phyloP scores from a whole-genome alignment of 2,888 invertebrate genomes.

The Acrobasis consociella region DNA sequence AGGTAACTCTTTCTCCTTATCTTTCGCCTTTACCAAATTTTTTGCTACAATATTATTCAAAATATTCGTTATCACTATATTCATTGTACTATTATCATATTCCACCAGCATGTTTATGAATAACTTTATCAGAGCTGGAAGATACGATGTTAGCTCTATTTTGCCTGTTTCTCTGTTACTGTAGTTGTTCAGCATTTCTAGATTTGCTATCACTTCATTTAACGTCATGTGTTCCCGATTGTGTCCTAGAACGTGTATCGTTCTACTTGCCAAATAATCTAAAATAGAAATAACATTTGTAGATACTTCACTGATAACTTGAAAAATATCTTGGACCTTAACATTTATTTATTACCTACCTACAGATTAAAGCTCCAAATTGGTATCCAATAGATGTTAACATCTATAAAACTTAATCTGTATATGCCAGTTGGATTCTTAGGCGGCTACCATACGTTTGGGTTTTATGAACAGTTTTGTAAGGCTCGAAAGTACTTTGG shows the following conservation, averaged over 20 bases:
- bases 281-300: constrained; percentile 38
- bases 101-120: constrained; percentile 60
- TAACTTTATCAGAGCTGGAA: constrained; percentile 52
- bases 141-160: constrained; percentile 45
- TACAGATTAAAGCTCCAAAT: constrained; percentile 25
- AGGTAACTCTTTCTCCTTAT: constrained; percentile 29
- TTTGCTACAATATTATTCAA: constrained; percentile 59
- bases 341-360: constrained; percentile 26
- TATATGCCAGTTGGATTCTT: constrained; percentile 10
- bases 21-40: constrained; percentile 39
- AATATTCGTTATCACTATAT: constrained; percentile 60
- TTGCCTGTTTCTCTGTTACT: constrained; percentile 49
- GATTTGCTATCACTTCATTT: constrained; percentile 58
- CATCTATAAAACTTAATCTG: constrained; percentile 7
- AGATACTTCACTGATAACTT: neutral
- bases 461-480: constrained; percentile 32
- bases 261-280: constrained; percentile 55
- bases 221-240: constrained; percentile 62
- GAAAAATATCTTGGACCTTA: neutral
- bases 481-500: constrained; percentile 30
- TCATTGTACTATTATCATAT: constrained; percentile 66
- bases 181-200: constrained; percentile 56
- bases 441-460: constrained; percentile 25
- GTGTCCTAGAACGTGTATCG: constrained; percentile 49
- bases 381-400: neutral